Evolutionary conservation across 2,797 vertebrate genomes (phyloP), one percentile per base, ranked within the genome.

Genomic region (Lutjanus argentimaculatus): DNA sequence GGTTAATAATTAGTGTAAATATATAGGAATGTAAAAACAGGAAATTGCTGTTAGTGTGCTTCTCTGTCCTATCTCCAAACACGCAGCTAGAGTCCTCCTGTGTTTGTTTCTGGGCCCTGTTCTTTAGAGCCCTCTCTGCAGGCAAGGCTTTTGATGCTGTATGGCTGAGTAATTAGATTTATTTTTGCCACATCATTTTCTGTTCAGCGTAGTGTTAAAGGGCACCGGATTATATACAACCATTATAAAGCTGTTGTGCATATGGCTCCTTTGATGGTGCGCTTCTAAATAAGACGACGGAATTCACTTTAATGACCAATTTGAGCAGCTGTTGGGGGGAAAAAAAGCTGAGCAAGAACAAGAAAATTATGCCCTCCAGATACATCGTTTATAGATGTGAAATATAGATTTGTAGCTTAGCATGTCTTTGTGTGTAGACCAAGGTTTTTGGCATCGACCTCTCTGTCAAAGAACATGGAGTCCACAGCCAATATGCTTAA

Each of bases 161-260:
- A 90, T 83, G 86, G 84, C 89, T 90, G 84, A 86, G 82, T 93
- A 93, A 95, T 95, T 93, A 91, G 89, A 93, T 93, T 91, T 88
- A 89, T 92, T 92, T 89, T 87, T 85, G 77, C 87, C 90, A 90
- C 85, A 91, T 92, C 87, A 86, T 92, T 94, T 93, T 92, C 87
- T 92, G 85, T 91, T 91, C 90, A 91, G 84, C 52, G 65, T 83
- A 82, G 83, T 91, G 90, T 93, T 93, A 94, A 92, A 95, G 91
- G 93, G 85, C 91, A 90, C 61, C 10, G 51, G 83, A 90, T 91
- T 90, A 91, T 90, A 90, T 89, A 89, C 85, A 88, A 78, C 90
- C 88, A 91, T 93, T 93, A 92, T 85, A 85, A 89, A 91, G 86
- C 87, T 89, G 81, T 83, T 92, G 89, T 91, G 85, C 86, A 75